Conservation (phyloP, 2,888 invertebrate species). For the Andrena dorsata region DNA sequence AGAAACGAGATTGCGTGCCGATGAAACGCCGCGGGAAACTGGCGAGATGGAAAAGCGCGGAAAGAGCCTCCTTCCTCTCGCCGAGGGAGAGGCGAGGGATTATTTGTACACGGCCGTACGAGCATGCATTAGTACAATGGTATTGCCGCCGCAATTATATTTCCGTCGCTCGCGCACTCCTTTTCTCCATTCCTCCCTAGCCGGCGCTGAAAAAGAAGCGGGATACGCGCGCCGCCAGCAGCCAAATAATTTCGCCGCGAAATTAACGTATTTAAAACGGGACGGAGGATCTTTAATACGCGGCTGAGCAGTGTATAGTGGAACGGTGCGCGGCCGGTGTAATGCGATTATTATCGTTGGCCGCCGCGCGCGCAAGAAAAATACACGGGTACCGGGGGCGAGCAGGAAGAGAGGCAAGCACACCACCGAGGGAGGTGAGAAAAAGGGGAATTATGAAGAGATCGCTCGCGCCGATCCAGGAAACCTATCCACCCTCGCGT, state of each 20-base stretch:
- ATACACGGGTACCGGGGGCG: not conserved
- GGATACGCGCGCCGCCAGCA: not conserved
- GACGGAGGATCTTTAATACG: slow-evolving; percentile 31
- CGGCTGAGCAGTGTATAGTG: slow-evolving; percentile 5
- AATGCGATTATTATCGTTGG: slow-evolving; percentile 57
- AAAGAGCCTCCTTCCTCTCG: slow-evolving; percentile 15
- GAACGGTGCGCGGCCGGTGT: slow-evolving; percentile 25
- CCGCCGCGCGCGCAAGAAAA: slow-evolving; percentile 39
- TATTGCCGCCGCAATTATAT: slow-evolving; percentile 49
- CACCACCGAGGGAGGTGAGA: not conserved
- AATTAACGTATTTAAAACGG: slow-evolving; percentile 55
- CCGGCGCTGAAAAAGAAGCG: not conserved
- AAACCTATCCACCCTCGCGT: slow-evolving; percentile 13
- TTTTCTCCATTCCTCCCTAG: not conserved
- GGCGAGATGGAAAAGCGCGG: slow-evolving; percentile 41
- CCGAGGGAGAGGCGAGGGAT: slow-evolving; percentile 30
- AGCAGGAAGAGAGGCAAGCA: not conserved
- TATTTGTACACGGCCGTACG: slow-evolving; percentile 47
- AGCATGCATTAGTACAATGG: slow-evolving; percentile 47
- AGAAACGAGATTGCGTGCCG: slow-evolving; percentile 48
- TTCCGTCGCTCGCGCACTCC: not conserved
- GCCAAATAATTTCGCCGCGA: slow-evolving; percentile 45
- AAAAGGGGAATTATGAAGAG: slow-evolving; percentile 24
- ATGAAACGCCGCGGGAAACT: slow-evolving; percentile 42
- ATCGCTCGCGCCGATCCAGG: slow-evolving; percentile 5